Percentiles rank a stretch among this genome's conserved stretches.
These are phyloP conservation scores for Pachyramphus minor DNA, from an alignment of 2,113 vertebrate species.

Conservation along the genomic window DNA sequence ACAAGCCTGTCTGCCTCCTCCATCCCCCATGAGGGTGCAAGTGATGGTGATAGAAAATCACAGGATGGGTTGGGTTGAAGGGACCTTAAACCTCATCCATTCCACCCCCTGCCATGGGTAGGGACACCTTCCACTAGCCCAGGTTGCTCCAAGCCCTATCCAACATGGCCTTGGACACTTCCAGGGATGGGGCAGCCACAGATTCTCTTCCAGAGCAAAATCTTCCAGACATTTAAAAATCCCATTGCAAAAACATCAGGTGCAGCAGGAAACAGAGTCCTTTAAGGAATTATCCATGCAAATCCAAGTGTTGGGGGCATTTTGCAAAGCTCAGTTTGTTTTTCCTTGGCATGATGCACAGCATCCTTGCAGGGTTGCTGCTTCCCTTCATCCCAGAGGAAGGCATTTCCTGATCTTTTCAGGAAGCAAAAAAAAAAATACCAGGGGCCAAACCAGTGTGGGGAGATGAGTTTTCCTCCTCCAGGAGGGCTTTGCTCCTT, in stretches of 20 bases:
- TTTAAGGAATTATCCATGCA: not conserved
- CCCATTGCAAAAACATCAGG: rapidly evolving
- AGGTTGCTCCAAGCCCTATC: not conserved
- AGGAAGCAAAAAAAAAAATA: not conserved
- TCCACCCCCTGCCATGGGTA: not conserved
- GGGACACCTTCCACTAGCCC: not conserved
- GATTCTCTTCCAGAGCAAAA: not conserved
- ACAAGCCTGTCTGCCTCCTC: not conserved
- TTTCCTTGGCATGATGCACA: not conserved
- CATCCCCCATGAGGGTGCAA: rapidly evolving
- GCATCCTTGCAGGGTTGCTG: not conserved
- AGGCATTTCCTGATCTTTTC: not conserved
- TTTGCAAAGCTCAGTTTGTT: not conserved
- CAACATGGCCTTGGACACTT: rapidly evolving
- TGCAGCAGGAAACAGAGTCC: not conserved
- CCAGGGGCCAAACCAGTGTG: rapidly evolving
- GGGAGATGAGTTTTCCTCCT: not conserved
- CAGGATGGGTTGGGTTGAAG: not conserved
- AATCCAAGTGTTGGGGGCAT: not conserved
- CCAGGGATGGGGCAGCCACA: not conserved
- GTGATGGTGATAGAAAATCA: rapidly evolving
- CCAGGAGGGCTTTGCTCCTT: not conserved
- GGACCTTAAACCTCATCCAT: not conserved
- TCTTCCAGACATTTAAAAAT: not conserved
- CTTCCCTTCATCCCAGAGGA: not conserved